Base-by-base conservation (phyloP, 2,113 vertebrate genomes). In the Xiphophorus maculatus region DNA sequence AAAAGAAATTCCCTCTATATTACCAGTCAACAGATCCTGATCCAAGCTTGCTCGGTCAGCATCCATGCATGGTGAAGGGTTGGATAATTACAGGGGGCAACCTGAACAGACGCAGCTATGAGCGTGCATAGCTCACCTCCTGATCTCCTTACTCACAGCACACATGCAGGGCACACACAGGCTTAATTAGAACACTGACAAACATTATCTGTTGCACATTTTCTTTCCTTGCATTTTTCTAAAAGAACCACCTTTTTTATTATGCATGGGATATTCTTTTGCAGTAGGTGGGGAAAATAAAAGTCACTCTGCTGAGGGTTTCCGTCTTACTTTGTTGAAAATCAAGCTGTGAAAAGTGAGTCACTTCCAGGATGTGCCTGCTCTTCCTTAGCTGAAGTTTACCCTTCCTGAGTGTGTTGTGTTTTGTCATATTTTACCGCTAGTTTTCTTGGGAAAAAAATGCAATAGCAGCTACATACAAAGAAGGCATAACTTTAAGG, bases 1-100 rank as follows among this genome's bases (percentile, higher is more conserved):
- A 93, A 73, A 58, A 80, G 88, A 91, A 86, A 87, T 88, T 89
- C 76, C 81, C 76, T 29, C 63, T 73, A 75, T 70, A 67, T 33
- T 2, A 27, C 66, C 80, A 2, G 19, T 72, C 81, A 81, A 0
- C 74, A 81, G 60, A 68, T 76, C 80, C 65, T 2, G 3, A 64
- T 83, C 73, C 64, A 71, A 77, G 82, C 79, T 85, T 42, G 82
- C 76, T 79, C 65, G 80, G 72, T 17, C 3, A 69, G 4, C 15
- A 58, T 64, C 62, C 62, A 67, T 25, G 19, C 40, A 66, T 54
- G 73, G 28, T 70, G 75, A 42, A 83, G 80, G 67, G 84, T 44
- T 3, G 70, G 73, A 83, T 89, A 87, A 91, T 90, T 85, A 88
- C 60, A 86, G 78, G 51, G 64, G 61, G 37, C 62, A 71, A 74